Conservation (phyloP, 2,888 invertebrate species). For the Chaitophorus viminalis region DNA sequence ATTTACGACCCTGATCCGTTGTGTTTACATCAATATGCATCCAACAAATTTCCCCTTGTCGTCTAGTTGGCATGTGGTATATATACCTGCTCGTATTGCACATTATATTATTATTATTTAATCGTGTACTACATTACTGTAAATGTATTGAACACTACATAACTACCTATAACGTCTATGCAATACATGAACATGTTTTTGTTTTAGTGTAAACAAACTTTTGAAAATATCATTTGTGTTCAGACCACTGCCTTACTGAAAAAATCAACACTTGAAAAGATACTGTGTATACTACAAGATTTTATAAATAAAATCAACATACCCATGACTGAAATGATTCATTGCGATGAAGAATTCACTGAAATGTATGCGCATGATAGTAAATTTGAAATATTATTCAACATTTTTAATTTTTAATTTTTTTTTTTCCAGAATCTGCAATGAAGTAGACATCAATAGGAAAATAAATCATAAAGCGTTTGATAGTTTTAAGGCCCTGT, state of each 20-base stretch:
- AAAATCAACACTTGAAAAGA: conserved; percentile 51
- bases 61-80: no score
- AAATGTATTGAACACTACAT: no score
- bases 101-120: no score
- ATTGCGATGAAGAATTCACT: not conserved
- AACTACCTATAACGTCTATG: not conserved
- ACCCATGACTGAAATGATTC: conserved; percentile 14
- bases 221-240: conserved; percentile 51
- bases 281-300: conserved; percentile 34
- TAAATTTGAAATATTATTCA: not conserved
- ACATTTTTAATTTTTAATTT: not conserved
- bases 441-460: not conserved
- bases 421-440: conserved; percentile 6
- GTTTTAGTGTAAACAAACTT: conserved; percentile 45
- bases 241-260: conserved; percentile 30
- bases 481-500: conserved; percentile 44
- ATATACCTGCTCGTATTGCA: no score
- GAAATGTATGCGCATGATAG: not conserved
- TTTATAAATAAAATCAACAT: conserved; percentile 45
- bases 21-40: no score
- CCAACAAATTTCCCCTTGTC: no score
- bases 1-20: no score
- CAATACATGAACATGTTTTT: not conserved
- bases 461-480: conserved; percentile 37
- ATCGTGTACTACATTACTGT: no score